Evolutionary conservation across 2,797 vertebrate genomes (phyloP), one percentile per base, ranked within the genome.

Genomic region (Odontamblyopus rebecca): DNA sequence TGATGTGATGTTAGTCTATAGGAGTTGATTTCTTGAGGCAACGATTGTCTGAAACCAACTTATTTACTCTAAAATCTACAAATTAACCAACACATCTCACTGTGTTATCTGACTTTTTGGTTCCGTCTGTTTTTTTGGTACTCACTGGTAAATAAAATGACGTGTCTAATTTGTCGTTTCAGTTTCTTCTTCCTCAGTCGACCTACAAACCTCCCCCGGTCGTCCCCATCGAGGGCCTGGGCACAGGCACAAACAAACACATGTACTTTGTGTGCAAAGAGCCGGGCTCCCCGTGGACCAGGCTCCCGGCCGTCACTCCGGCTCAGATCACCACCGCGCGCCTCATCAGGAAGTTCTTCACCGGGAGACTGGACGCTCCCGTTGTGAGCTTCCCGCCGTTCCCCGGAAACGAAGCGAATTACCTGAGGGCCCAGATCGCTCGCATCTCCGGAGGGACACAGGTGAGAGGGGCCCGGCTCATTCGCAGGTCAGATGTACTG

Each of bases 381-480:
- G 23, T 99, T 16, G 70, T 93, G 64, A 96, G 94, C 85, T 98
- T 95, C 77, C 97, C 97, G 0, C 96, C 96, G 27, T 99, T 98
- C 86, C 96, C 95, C 4, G 98, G 98, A 27, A 96, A 94, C 5
- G 97, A 99, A 85, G 89, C 91, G 71, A 96, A 96, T 85, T 98
- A 98, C 72, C 88, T 99, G 72, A 92, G 97, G 1, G 95, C 96
- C 5, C 97, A 98, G 85, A 97, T 99, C 12, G 96, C 97, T 64
- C 94, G 97, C 0, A 98, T 99, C 90, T 98, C 97, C 48, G 97
- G 96, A 0, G 95, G 94, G 16, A 96, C 98, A 1, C 97, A 98
- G 0, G 85, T 61, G 30, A 61, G 15, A 32, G 3, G 5, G 29
- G 15, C 18, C 11, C 1, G n/a, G 12, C 2, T 26, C 6, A 57